Base-by-base conservation (phyloP, 2,888 invertebrate genomes). In the Rapana venosa region DNA sequence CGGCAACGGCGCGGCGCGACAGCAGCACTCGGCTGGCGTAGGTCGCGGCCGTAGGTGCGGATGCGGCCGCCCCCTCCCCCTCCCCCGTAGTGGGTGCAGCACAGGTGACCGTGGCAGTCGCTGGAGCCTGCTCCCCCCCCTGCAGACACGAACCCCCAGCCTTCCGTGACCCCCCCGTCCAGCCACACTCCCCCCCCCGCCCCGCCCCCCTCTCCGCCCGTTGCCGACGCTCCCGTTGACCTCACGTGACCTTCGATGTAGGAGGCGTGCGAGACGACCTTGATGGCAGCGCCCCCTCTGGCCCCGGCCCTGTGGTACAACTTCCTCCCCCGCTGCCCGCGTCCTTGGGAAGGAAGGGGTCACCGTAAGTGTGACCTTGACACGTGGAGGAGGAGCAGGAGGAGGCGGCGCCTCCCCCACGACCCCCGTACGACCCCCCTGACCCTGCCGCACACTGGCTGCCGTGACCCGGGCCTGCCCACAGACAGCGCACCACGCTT, bases 51-150 rank as follows among this genome's bases (percentile, higher is more conserved):
- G 88, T 91, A 93, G 5, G 93, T 92, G 36, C 94, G 87, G 22
- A 94, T 92, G 15, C 93, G 90, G 13, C 94, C 94, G 4, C 94
- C 94, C 26, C 92, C 93, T 22, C 94, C 94, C n/a, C 94, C 94
- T 36, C 93, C 94, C 22, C 94, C 94, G 90, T 92, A 66, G 83
- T 93, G 91, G 17, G 22, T 47, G 61, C 90, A 88, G 30, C 91
- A 91, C 74, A 92, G 92, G 30, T 83, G 11, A 0, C 79, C 47
- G 84, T 36, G 47, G 47, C 84, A 86, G 77, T 88, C 90, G 47
- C 36, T 35, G 2, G 89, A 81, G 30, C 88, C 92, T 20, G 86
- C 47, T 11, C 94, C 94, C 74, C 94, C 94, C 83, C 85, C 89
- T 0, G 93, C 93, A 58, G 87, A 56, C 13, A 93, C 30, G 26